A percentile compares a stretch with the other conserved stretches of the same genome.
Conservation (phyloP, 2,113 vertebrate genomes). For the Emydocephalus ijimae region DNA sequence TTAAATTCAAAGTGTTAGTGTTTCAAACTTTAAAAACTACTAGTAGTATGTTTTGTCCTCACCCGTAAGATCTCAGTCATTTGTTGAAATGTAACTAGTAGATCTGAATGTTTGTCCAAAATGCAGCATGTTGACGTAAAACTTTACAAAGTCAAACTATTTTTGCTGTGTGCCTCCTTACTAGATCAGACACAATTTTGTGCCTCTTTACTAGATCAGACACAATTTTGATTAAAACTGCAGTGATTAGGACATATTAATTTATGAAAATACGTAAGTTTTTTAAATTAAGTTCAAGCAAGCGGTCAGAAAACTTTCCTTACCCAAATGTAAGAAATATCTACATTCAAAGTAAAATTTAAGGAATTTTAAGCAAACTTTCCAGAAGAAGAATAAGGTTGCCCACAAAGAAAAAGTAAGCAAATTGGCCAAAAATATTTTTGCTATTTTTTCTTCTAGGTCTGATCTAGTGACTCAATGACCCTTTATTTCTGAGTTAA, state of each 20-base stretch:
- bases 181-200: neutral
- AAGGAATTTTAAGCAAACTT: neutral
- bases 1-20: neutral
- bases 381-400: neutral
- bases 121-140: neutral
- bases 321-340: neutral
- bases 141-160: neutral
- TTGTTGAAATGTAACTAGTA: neutral
- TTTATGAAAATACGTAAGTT: neutral
- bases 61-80: too few relatives aligned
- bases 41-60: neutral
- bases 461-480: constrained; percentile 17
- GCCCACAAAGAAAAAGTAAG: neutral
- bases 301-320: neutral
- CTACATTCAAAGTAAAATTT: neutral
- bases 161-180: neutral
- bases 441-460: neutral
- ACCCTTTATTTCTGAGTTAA: constrained; percentile 11
- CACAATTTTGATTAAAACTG: neutral
- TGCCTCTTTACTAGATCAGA: neutral
- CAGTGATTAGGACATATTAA: neutral
- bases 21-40: neutral
- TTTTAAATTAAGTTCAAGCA: neutral
- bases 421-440: constrained; percentile 40
- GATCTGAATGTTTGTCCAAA: neutral